These are phyloP conservation scores for Paracyprichromis sp. DNA, from an alignment of 2,113 vertebrate species.

Conservation along the genomic window DNA sequence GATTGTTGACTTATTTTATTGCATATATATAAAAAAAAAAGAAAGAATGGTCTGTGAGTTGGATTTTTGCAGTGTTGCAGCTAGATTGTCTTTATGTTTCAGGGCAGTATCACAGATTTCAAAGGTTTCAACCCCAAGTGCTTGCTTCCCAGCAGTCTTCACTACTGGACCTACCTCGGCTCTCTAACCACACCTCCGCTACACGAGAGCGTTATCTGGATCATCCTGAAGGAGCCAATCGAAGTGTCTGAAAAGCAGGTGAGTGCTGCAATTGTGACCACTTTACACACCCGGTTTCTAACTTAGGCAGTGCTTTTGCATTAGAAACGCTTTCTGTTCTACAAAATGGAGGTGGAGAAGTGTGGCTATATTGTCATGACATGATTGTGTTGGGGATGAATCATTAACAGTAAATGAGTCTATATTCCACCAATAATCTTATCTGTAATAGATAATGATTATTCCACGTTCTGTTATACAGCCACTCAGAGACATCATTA, in stretches of 20 bases:
- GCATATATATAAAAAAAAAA: neutral
- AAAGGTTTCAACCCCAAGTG: slow-evolving; percentile 88
- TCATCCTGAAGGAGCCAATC: slow-evolving; percentile 87
- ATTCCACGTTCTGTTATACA: neutral
- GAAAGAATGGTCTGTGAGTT: neutral
- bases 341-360: neutral
- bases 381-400: neutral
- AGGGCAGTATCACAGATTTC: slow-evolving; percentile 86
- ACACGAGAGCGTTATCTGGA: slow-evolving; percentile 90
- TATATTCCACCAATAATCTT: neutral
- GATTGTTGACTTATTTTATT: neutral
- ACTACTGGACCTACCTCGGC: slow-evolving; percentile 92
- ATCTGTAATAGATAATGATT: neutral
- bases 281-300: neutral
- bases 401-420: neutral
- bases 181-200: slow-evolving; percentile 93
- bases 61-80: neutral
- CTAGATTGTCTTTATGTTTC: neutral
- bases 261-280: neutral
- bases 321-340: neutral
- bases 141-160: slow-evolving; percentile 83
- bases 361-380: neutral
- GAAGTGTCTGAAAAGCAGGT: slow-evolving; percentile 90
- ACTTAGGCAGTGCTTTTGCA: neutral
- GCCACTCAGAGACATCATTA: neutral